Conservation (phyloP, 92 coral and sea anemone genomes). For the Nematostella vectensis region DNA sequence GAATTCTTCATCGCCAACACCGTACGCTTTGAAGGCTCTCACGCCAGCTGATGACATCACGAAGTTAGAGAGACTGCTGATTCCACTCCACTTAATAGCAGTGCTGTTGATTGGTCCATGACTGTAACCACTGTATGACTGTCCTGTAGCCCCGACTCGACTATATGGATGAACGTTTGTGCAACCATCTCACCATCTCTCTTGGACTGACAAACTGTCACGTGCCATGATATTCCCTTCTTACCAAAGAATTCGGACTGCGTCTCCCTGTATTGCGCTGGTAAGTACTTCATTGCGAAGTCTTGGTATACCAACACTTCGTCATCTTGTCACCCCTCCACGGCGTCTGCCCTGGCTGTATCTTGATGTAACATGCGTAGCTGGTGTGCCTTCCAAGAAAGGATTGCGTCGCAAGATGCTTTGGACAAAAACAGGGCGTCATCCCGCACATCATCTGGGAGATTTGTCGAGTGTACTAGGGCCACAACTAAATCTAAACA, state of each 20-base stretch:
- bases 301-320: slow-evolving; percentile 19
- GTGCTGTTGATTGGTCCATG: slow-evolving; percentile 17
- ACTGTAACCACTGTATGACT: slow-evolving; percentile 26
- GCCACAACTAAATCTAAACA: no score
- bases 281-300: slow-evolving; percentile 40
- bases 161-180: slow-evolving; percentile 40
- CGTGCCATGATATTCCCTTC: slow-evolving; percentile 38
- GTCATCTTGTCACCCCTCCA: slow-evolving; percentile 10
- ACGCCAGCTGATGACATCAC: slow-evolving; percentile 12
- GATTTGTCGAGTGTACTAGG: slow-evolving; percentile 16
- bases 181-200: slow-evolving; percentile 15
- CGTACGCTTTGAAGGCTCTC: slow-evolving; percentile 23
- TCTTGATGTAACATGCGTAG: slow-evolving; percentile 30
- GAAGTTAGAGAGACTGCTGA: slow-evolving; percentile 30
- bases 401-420: slow-evolving; percentile 23
- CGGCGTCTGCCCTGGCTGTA: slow-evolving; percentile 10
- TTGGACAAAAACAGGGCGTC: slow-evolving; percentile 21
- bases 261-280: slow-evolving; percentile 23
- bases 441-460: slow-evolving; percentile 23
- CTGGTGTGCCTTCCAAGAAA: slow-evolving; percentile 22
- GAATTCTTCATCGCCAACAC: slow-evolving; percentile 23
- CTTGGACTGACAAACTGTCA: slow-evolving; percentile 25
- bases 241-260: slow-evolving; percentile 44
- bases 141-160: slow-evolving; percentile 34
- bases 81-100: slow-evolving; percentile 13